phyloP scores from a whole-genome alignment of 2,113 vertebrate genomes.

The Python bivittatus region DNA sequence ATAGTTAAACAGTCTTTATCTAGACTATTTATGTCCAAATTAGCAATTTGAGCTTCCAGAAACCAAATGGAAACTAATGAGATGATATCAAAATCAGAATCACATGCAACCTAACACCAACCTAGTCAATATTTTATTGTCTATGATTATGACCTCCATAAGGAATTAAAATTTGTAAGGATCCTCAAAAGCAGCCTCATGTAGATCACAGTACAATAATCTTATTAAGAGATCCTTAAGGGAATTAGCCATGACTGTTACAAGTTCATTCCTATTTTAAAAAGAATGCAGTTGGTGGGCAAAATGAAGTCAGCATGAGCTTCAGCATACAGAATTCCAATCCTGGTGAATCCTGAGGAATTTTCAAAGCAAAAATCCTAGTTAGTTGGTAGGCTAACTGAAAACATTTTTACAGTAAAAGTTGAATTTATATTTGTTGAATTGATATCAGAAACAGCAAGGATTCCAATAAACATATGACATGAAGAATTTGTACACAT shows the following conservation, averaged over 20 bases:
- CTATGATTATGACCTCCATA: not conserved
- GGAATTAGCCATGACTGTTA: not conserved
- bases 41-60: not conserved
- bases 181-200: not conserved
- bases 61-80: not conserved
- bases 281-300: not conserved
- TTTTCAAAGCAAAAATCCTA: not conserved
- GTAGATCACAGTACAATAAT: not conserved
- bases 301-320: not conserved
- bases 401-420: not conserved
- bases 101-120: not conserved
- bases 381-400: not conserved
- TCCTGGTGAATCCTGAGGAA: not conserved
- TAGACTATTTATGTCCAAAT: not conserved
- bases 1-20: not conserved
- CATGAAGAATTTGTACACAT: not conserved
- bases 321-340: not conserved
- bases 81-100: not conserved
- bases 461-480: not conserved
- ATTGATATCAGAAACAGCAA: not conserved
- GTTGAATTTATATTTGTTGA: not conserved
- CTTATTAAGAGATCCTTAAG: not conserved
- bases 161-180: not conserved
- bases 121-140: not conserved
- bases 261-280: not conserved